Base-by-base conservation (phyloP, 1,140 invertebrate species). In the Sycophaga agraensis region DNA sequence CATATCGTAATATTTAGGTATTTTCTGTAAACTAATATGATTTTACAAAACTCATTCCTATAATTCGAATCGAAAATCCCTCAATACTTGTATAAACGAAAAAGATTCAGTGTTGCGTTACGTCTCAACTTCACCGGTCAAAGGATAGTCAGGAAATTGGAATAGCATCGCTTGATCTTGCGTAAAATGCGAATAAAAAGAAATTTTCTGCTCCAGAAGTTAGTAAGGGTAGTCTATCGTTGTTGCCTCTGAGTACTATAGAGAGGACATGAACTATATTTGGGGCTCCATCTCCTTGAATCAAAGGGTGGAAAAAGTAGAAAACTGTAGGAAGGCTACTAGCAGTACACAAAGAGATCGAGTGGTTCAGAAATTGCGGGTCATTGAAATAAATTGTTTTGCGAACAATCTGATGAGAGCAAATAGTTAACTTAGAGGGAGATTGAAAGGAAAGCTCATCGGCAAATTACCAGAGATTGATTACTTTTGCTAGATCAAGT, bases 61-160 rank as follows among this genome's bases (percentile, higher is more conserved):
- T 9, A 24, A 24, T 45, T 5, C 28, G 14, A n/a, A 16, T 31
- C 4, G 4, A 16, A 31, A 49, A 17, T 24, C 31, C 26, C 9
- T 49, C 46, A 17, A 17, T 34, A 31, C 46, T 17, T 9, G 7
- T 31, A 24, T 19, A 21, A 21, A 43, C 16, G 9, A 17, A 19
- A n/a, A 5, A 39, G n/a, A 12, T n/a, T 34, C 24, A 2, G 3
- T 12, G 34, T 16, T 22, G 45, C 14, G 5, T 19, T n/a, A n/a
- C n/a, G n/a, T n/a, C n/a, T n/a, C n/a, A n/a, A n/a, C n/a, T n/a
- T n/a, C 35, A 43, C 1, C 8, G 37, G 19, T 59, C 58, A 59
- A 59, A 59, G 48, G 24, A 43, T 49, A 39, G 8, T 49, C 22
- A 31, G n/a, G 48, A 59, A 59, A 59, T 59, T 51, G 58, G 37